These are phyloP conservation scores for Auanema freiburgensis DNA, from an alignment of 2,888 invertebrate species.

Conservation along the genomic window DNA sequence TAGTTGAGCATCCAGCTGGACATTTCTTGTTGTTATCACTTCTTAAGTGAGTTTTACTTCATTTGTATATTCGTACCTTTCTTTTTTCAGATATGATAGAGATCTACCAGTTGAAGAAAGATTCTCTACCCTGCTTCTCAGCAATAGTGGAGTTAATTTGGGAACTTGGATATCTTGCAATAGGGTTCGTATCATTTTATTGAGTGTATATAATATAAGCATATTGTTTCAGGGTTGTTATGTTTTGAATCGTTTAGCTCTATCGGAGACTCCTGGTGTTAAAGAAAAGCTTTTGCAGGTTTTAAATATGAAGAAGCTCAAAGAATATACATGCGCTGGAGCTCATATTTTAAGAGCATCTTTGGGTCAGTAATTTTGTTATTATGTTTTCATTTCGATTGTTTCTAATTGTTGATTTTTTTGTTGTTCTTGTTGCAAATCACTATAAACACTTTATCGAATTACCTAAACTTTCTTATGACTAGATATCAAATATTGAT, in stretches of 20 bases:
- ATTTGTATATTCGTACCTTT: not conserved
- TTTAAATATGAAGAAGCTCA: constrained; percentile 34
- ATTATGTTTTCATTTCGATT: not conserved
- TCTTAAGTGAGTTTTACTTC: constrained; percentile 15
- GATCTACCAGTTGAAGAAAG: constrained; percentile 39
- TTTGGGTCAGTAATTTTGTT: not conserved
- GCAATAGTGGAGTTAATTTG: constrained; percentile 11
- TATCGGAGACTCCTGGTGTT: constrained; percentile 39
- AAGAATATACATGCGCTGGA: constrained; percentile 39
- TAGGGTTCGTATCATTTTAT: constrained; percentile 22
- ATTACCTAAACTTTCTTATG: not conserved
- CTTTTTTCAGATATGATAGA: constrained; percentile 25
- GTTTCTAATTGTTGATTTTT: not conserved
- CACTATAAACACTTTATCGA: not conserved
- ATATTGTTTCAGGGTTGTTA: constrained; percentile 48
- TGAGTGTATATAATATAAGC: not conserved
- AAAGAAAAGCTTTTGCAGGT: constrained; percentile 32
- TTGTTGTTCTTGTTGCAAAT: constrained; percentile 2
- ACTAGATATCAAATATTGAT: not conserved
- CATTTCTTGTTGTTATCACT: constrained; percentile 29
- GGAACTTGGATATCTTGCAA: constrained; percentile 53
- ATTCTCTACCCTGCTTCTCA: constrained; percentile 32
- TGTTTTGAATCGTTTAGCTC: constrained; percentile 49
- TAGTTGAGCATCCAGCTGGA: constrained; percentile 42
- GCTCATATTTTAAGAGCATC: constrained; percentile 12